Conservation (phyloP, 2,888 invertebrate genomes). For the Hipparchia sbordonii region DNA sequence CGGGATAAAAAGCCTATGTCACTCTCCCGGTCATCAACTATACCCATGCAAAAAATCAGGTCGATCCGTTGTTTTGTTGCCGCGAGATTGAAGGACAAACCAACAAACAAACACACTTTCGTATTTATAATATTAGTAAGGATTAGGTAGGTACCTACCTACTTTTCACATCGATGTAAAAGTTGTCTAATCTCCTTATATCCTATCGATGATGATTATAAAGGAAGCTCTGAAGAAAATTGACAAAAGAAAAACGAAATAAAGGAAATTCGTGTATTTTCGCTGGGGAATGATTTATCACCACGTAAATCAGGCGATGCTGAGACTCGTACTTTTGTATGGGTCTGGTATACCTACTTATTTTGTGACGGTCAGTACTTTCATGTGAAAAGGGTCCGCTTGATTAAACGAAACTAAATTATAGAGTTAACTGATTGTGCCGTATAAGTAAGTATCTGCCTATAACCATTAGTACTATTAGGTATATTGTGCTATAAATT, state of each 20-base stretch:
- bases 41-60: too few relatives aligned
- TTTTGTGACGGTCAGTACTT: slow-evolving; percentile 6
- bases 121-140: too few relatives aligned
- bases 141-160: too few relatives aligned
- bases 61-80: too few relatives aligned
- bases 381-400: slow-evolving; percentile 7
- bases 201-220: neutral
- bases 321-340: slow-evolving; percentile 4
- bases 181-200: too few relatives aligned
- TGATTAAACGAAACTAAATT: slow-evolving; percentile 10
- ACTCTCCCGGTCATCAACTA: too few relatives aligned
- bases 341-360: slow-evolving; percentile 7
- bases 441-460: neutral
- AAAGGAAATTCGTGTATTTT: slow-evolving; percentile 1
- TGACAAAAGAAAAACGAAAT: neutral
- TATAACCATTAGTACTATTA: neutral
- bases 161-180: too few relatives aligned
- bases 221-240: neutral
- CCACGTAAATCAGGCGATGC: slow-evolving; percentile 6
- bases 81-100: too few relatives aligned
- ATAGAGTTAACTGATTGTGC: neutral
- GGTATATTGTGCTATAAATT: too few relatives aligned
- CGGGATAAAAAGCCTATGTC: too few relatives aligned
- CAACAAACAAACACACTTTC: too few relatives aligned
- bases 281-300: slow-evolving; percentile 10